phyloP scores from a whole-genome alignment of 2,797 vertebrate genomes.

The Cryptoblepharus egeriae region DNA sequence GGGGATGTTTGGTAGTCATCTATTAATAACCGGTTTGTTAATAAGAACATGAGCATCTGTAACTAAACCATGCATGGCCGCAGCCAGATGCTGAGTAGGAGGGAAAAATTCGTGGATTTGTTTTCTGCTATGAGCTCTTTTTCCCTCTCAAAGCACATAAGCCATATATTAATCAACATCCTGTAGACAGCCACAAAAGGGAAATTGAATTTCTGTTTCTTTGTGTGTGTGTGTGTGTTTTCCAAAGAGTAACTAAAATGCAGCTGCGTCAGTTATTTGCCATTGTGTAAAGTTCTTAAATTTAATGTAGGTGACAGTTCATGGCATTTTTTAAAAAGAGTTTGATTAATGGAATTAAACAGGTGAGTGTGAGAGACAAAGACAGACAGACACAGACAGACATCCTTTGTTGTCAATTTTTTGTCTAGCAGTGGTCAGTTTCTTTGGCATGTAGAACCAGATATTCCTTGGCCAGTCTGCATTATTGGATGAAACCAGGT shows the following conservation, averaged over 20 bases:
- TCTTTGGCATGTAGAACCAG: neutral
- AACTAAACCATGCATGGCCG: conserved; percentile 31
- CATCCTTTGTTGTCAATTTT: neutral
- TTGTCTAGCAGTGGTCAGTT: neutral
- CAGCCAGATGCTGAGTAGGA: neutral
- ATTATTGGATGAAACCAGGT: no score
- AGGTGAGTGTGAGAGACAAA: no score
- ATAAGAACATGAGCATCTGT: neutral
- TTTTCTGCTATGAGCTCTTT: neutral
- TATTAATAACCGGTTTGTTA: conserved; percentile 1
- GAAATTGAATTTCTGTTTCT: neutral
- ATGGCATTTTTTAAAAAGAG: neutral
- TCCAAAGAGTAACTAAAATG: neutral
- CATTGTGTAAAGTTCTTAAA: neutral
- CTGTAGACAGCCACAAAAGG: neutral
- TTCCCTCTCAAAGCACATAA: conserved; percentile 5
- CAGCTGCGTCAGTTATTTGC: neutral
- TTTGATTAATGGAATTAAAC: neutral
- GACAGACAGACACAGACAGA: no score
- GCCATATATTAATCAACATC: conserved; percentile 18
- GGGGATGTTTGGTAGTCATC: neutral
- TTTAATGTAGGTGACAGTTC: neutral
- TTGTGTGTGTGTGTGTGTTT: neutral
- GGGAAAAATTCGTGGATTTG: neutral
- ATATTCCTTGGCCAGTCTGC: neutral